Evolutionary conservation across 2,797 vertebrate genomes (phyloP), one percentile per base, ranked within the genome.

Genomic region (Premnoplex brunnescens): DNA sequence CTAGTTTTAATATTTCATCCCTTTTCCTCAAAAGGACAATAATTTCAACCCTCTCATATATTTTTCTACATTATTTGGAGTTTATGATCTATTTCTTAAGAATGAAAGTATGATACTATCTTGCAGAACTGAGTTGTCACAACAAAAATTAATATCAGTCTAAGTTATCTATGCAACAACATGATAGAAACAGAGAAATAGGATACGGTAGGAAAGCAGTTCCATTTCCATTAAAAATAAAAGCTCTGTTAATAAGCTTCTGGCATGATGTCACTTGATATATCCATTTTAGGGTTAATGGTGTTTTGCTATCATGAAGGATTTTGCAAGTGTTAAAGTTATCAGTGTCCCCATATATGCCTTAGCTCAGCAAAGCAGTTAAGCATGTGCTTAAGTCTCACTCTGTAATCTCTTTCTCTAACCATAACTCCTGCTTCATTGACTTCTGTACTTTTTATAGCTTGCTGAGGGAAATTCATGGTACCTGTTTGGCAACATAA

Each of bases 391-490:
- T 93, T 94, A 92, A 95, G 85, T 91, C 95, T 91, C 96, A 95
- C 97, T 97, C 97, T 95, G 96, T 96, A 97, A 97, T 97, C 97
- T 98, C 97, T 97, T 98, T 97, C 96, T 96, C 81, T 96, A 91
- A 81, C 91, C 56, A 20, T 89, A 93, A 95, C 95, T 84, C 91
- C 95, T 78, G 88, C 85, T 93, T 92, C 92, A 93, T 95, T 97
- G 92, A 93, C 95, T 93, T 81, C 48, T 94, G 83, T 67, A 91
- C 92, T 92, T 93, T 82, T 80, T 91, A 83, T 77, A 81, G 95
- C 82, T 94, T 95, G 72, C 95, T 94, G 91, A 96, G 67, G 92
- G 86, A 97, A 97, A 95, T 89, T 73, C 89, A 86, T 79, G 68
- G 87, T 96, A 97, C 96, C 80, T 96, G 94, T 96, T 95, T 90